Conservation (phyloP, 2,797 vertebrate genomes). For the Microchirus variegatus region DNA sequence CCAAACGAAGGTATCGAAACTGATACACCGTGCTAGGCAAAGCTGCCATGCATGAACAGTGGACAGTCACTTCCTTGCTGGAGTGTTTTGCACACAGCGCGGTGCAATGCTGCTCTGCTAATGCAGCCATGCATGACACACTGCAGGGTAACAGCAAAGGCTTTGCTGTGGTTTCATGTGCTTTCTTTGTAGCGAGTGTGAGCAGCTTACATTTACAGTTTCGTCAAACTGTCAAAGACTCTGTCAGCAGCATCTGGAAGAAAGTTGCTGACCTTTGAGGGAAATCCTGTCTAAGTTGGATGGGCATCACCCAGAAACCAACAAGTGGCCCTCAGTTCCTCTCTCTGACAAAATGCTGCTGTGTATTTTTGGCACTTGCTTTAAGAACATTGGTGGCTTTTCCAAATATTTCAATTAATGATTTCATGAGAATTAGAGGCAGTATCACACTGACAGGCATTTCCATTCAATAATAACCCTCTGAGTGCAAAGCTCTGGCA, state of each 20-base stretch:
- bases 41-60: constrained; percentile 17
- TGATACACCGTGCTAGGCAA: constrained; percentile 21
- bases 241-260: neutral
- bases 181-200: constrained; percentile 28
- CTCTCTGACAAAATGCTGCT: constrained; percentile 9
- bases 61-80: constrained; percentile 50
- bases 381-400: neutral
- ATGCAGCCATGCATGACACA: constrained; percentile 45
- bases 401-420: neutral
- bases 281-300: constrained; percentile 10
- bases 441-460: neutral
- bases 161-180: constrained; percentile 61
- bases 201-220: constrained; percentile 5
- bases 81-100: constrained; percentile 36
- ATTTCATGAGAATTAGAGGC: constrained; percentile 13
- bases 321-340: constrained; percentile 10
- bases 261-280: constrained; percentile 28
- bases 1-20: neutral
- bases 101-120: constrained; percentile 47
- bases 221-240: constrained; percentile 10
- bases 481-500: no score
- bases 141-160: constrained; percentile 17
- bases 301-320: constrained; percentile 9
- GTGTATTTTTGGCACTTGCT: constrained; percentile 5
- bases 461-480: neutral